These are phyloP conservation scores for Centruroides sculpturatus DNA, from an alignment of 1,140 invertebrate species.

Conservation along the genomic window DNA sequence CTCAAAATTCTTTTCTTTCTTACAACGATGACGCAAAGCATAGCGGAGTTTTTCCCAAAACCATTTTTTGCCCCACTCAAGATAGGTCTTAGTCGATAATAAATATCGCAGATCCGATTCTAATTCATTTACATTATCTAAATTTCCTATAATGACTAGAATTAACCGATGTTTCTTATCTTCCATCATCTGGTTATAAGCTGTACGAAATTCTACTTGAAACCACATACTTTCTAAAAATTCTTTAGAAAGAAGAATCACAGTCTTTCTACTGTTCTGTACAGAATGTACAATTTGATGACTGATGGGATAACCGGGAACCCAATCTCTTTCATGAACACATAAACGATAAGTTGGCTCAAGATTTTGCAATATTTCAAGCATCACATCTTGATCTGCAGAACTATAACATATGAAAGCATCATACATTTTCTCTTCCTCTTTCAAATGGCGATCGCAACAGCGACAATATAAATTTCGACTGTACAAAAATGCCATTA, in stretches of 20 bases:
- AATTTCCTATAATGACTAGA: constrained; percentile 65
- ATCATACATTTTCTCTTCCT: constrained; percentile 60
- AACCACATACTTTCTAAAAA: constrained; percentile 88
- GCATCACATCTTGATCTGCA: constrained; percentile 49
- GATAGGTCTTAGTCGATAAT: constrained; percentile 34
- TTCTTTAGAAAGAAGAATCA: constrained; percentile 79
- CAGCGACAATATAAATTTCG: background rate
- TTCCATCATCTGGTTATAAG: constrained; percentile 38
- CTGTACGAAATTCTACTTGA: constrained; percentile 68
- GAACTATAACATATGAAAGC: constrained; percentile 74
- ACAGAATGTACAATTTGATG: constrained; percentile 84
- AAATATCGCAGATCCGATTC: constrained; percentile 24
- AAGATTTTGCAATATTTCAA: constrained; percentile 46
- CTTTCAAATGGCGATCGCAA: constrained; percentile 38
- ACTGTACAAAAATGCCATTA: constrained; percentile 1
- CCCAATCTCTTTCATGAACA: constrained; percentile 76
- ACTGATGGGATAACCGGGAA: constrained; percentile 54
- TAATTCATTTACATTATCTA: constrained; percentile 17
- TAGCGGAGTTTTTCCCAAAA: constrained; percentile 28
- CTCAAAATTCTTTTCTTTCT: background rate
- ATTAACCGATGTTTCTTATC: constrained; percentile 39
- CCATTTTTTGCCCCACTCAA: constrained; percentile 18
- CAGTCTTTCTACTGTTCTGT: constrained; percentile 68
- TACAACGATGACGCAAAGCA: constrained; percentile 20
- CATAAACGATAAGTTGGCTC: constrained; percentile 51